A percentile compares a stretch with the other conserved stretches of the same genome.
These are phyloP conservation scores for Chionis minor DNA, from an alignment of 2,113 vertebrate genomes.

Conservation along the genomic window DNA sequence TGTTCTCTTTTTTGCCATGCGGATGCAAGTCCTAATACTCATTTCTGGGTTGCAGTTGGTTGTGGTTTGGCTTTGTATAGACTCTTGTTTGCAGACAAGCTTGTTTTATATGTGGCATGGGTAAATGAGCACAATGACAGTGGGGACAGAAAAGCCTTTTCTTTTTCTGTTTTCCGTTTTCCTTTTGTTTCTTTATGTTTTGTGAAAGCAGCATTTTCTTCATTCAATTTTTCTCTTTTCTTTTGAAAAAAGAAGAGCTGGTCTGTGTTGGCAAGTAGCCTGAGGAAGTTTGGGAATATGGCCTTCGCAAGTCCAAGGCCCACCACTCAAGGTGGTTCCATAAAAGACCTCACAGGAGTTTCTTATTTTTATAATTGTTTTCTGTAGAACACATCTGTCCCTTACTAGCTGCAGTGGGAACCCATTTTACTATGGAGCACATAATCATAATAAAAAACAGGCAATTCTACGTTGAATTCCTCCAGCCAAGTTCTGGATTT, in stretches of 20 bases:
- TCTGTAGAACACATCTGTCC: background rate
- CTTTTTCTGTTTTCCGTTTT: background rate
- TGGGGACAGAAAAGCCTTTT: background rate
- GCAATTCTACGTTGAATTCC: background rate
- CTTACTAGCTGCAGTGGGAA: background rate
- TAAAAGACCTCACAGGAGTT: background rate
- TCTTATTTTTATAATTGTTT: background rate
- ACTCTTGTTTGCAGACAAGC: conserved; percentile 30
- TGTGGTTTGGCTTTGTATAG: conserved; percentile 35
- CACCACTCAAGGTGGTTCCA: background rate
- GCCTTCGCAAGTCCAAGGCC: background rate
- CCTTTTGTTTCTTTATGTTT: conserved; percentile 10
- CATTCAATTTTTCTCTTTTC: background rate
- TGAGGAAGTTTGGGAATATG: background rate
- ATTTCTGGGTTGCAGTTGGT: conserved; percentile 22
- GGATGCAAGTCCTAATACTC: background rate
- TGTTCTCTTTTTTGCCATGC: background rate
- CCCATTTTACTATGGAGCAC: background rate
- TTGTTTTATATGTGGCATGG: background rate
- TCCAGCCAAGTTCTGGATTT: background rate
- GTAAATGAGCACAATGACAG: conserved; percentile 2
- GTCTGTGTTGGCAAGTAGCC: background rate
- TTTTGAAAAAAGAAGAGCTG: background rate
- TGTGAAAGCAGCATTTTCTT: background rate
- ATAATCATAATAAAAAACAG: background rate